These are phyloP conservation scores for Myxocyprinus asiaticus DNA, from an alignment of 2,113 vertebrate genomes.

Conservation along the genomic window DNA sequence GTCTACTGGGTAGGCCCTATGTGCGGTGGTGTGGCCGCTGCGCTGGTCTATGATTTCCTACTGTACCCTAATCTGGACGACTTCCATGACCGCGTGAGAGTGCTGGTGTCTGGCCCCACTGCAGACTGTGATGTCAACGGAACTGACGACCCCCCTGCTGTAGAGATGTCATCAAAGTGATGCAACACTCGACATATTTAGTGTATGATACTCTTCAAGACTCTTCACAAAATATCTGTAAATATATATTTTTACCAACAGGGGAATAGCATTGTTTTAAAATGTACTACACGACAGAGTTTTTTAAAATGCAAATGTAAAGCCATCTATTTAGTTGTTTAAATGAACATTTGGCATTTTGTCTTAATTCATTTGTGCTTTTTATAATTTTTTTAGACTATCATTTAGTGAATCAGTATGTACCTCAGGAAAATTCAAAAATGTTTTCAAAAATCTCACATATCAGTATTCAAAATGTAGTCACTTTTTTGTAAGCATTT, in stretches of 20 bases:
- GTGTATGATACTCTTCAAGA: slow-evolving; percentile 47
- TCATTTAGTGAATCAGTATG: slow-evolving; percentile 38
- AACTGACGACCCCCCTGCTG: slow-evolving; percentile 60
- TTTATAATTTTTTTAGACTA: slow-evolving; percentile 20
- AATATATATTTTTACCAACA: slow-evolving; percentile 23
- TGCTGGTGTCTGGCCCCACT: slow-evolving; percentile 87
- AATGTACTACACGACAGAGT: neutral
- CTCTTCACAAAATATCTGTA: slow-evolving; percentile 59
- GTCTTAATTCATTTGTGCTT: slow-evolving; percentile 2
- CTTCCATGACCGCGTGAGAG: slow-evolving; percentile 86
- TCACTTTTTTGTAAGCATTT: slow-evolving; percentile 60
- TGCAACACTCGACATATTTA: neutral
- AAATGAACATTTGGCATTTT: neutral
- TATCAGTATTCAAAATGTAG: slow-evolving; percentile 69
- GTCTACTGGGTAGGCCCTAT: slow-evolving; percentile 83
- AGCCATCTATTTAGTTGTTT: neutral
- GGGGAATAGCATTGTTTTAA: slow-evolving; percentile 11
- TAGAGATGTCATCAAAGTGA: slow-evolving; percentile 78
- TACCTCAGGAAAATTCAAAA: slow-evolving; percentile 38
- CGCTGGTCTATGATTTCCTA: slow-evolving; percentile 91
- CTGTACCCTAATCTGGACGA: slow-evolving; percentile 85
- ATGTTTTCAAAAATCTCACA: slow-evolving; percentile 35
- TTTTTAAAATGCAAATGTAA: neutral
- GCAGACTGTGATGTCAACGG: slow-evolving; percentile 80
- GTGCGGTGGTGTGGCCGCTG: slow-evolving; percentile 74